These are phyloP conservation scores for Calliphora vicina DNA, from an alignment of 1,140 invertebrate genomes.

Conservation along the genomic window DNA sequence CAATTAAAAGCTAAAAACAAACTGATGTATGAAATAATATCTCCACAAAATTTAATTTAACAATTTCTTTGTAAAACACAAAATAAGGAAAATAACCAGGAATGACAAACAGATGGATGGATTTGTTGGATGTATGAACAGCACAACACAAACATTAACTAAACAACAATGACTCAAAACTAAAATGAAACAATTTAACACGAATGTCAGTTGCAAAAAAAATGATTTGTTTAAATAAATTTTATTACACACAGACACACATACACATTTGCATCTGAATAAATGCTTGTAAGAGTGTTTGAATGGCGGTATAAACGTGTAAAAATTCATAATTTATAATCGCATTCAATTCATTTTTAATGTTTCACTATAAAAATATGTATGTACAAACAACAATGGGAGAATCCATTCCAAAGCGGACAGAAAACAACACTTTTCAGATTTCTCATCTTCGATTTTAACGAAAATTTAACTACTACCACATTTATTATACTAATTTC, in stretches of 20 bases:
- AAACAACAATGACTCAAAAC: neutral
- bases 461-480: too few relatives aligned
- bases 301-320: neutral
- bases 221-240: conserved; percentile 21
- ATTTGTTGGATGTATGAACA: too few relatives aligned
- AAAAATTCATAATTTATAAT: neutral
- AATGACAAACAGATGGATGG: neutral
- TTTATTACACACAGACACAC: neutral
- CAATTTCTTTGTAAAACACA: neutral
- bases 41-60: too few relatives aligned
- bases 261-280: neutral
- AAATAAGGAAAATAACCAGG: neutral
- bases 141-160: neutral
- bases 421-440: too few relatives aligned
- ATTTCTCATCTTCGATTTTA: too few relatives aligned
- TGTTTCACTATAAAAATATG: neutral
- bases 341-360: neutral
- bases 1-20: neutral
- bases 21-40: neutral
- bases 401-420: too few relatives aligned
- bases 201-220: conserved; percentile 18
- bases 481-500: too few relatives aligned
- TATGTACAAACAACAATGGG: too few relatives aligned
- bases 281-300: neutral
- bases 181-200: conserved; percentile 15